Conservation (phyloP, 2,797 vertebrate species). For the Chiloscyllium punctatum region DNA sequence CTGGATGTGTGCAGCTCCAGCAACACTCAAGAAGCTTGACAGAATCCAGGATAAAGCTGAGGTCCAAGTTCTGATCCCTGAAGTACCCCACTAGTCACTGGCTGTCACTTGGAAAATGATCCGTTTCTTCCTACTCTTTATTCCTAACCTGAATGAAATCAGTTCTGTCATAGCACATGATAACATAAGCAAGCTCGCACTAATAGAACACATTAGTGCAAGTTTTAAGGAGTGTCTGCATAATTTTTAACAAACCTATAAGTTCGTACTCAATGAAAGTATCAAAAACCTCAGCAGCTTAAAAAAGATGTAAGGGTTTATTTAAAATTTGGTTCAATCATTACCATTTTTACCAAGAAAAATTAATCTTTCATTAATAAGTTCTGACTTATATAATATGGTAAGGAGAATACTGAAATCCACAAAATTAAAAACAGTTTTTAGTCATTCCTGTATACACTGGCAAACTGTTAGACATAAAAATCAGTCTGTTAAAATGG, state of each 20-base stretch:
- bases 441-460: background rate
- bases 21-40: too few relatives aligned
- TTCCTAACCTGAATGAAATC: background rate
- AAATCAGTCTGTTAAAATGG: conserved; percentile 31
- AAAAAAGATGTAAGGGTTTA: background rate
- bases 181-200: background rate
- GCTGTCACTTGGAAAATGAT: too few relatives aligned
- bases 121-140: too few relatives aligned
- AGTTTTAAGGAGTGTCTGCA: background rate
- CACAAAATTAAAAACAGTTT: conserved; percentile 26
- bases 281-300: background rate
- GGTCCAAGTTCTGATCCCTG: too few relatives aligned
- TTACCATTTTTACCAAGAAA: background rate
- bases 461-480: background rate
- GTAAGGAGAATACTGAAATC: background rate
- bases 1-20: too few relatives aligned
- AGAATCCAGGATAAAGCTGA: too few relatives aligned
- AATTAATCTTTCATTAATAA: background rate
- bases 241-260: background rate
- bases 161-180: background rate
- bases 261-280: background rate
- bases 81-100: too few relatives aligned
- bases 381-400: background rate
- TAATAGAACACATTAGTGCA: background rate
- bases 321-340: background rate